These are phyloP conservation scores for Pogonognathellus flavescens DNA, from an alignment of 1,140 invertebrate genomes.

Conservation along the genomic window DNA sequence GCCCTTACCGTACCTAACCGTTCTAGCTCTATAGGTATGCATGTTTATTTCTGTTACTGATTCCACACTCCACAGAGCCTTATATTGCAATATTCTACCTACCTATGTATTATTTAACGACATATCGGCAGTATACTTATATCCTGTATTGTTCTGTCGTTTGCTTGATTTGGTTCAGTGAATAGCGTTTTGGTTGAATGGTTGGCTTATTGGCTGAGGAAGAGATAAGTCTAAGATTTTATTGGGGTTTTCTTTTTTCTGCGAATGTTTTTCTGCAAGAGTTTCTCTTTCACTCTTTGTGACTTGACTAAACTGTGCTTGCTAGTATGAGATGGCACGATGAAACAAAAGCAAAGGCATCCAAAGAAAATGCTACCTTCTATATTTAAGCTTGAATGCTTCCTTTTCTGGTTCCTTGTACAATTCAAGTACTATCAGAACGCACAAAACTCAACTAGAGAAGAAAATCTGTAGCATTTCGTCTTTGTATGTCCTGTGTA, in stretches of 20 bases:
- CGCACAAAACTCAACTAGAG: background rate
- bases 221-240: constrained; percentile 38
- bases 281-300: constrained; percentile 26
- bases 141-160: constrained; percentile 19
- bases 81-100: background rate
- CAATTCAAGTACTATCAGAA: background rate
- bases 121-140: background rate
- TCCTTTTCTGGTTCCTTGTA: background rate
- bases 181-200: constrained; percentile 22
- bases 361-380: background rate
- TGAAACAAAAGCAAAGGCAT: background rate
- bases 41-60: too few species aligned
- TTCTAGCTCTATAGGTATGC: too few species aligned
- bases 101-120: background rate
- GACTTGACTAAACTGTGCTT: constrained; percentile 27
- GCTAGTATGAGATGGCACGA: background rate
- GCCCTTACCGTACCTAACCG: too few species aligned
- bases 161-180: background rate
- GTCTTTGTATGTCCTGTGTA: background rate
- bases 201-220: constrained; percentile 26
- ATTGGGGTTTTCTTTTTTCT: constrained; percentile 16
- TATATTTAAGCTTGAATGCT: constrained; percentile 5
- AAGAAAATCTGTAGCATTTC: constrained; percentile 2
- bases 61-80: too few species aligned
- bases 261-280: constrained; percentile 21